Evolutionary conservation across 2,113 vertebrate species (phyloP).

Genomic region (Sylvietta virens): DNA sequence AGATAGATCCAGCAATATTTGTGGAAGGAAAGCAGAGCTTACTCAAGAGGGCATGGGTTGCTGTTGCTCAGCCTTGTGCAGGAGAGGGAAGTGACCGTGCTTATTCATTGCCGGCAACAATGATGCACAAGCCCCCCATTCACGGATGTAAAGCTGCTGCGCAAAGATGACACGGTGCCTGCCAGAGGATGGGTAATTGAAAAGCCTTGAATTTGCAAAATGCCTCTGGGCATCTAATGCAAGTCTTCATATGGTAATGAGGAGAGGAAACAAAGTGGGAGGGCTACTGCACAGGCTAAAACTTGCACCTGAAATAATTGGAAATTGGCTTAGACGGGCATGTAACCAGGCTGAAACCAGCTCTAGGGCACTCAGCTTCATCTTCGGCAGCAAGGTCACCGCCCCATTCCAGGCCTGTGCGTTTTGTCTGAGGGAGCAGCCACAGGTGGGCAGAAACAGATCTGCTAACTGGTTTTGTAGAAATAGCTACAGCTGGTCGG

Average conservation of each 20-base stretch:
- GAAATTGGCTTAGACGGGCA: slow-evolving; percentile 2
- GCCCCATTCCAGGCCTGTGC: background rate
- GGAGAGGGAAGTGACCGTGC: background rate
- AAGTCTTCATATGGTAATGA: slow-evolving; percentile 55
- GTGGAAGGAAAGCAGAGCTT: background rate
- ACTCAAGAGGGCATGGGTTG: background rate
- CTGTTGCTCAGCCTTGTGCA: background rate
- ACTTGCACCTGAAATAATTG: slow-evolving; percentile 67
- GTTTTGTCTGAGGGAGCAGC: background rate
- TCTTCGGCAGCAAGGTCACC: background rate
- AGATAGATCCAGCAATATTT: background rate
- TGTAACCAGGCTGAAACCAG: slow-evolving; percentile 23
- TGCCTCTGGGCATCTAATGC: slow-evolving; percentile 44
- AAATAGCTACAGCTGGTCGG: background rate
- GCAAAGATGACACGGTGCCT: background rate
- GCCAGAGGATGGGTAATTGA: slow-evolving; percentile 54
- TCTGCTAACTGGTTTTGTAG: background rate
- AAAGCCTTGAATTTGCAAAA: slow-evolving; percentile 46
- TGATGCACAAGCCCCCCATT: background rate
- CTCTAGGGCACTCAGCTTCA: slow-evolving; percentile 21
- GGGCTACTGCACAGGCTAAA: slow-evolving; percentile 44
- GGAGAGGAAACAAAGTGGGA: slow-evolving; percentile 49
- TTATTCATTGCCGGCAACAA: background rate
- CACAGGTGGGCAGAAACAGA: background rate
- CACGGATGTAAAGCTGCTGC: background rate